These are phyloP conservation scores for Aepyceros melampus DNA, from an alignment of 2,113 vertebrate genomes.

Conservation along the genomic window DNA sequence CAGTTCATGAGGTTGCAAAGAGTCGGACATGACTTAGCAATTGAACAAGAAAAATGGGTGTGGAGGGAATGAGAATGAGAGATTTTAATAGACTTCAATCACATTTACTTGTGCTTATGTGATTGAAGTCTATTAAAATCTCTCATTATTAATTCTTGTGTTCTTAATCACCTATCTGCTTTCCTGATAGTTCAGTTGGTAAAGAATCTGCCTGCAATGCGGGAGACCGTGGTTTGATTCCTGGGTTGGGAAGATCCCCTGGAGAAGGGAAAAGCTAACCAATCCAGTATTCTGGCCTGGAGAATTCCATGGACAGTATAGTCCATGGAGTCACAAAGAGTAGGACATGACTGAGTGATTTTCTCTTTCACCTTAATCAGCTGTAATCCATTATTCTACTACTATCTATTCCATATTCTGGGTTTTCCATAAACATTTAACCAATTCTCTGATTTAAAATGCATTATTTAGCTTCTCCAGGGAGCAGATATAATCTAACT, in stretches of 20 bases:
- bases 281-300: neutral
- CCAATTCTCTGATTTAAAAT: neutral
- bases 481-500: neutral
- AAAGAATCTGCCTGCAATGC: neutral
- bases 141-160: neutral
- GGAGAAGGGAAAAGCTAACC: neutral
- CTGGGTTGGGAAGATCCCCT: neutral
- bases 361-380: neutral
- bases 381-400: neutral
- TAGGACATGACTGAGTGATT: neutral
- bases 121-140: neutral
- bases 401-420: neutral
- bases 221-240: fast-evolving
- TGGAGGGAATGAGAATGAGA: neutral
- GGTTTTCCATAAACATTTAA: neutral
- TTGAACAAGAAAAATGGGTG: neutral
- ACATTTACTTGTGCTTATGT: neutral
- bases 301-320: neutral
- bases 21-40: neutral
- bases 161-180: neutral
- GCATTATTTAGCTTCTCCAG: neutral
- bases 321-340: neutral
- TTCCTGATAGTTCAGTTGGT: neutral
- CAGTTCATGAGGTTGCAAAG: neutral
- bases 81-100: neutral